Conservation (phyloP, 2,888 invertebrate species). For the Ischnura elegans region DNA sequence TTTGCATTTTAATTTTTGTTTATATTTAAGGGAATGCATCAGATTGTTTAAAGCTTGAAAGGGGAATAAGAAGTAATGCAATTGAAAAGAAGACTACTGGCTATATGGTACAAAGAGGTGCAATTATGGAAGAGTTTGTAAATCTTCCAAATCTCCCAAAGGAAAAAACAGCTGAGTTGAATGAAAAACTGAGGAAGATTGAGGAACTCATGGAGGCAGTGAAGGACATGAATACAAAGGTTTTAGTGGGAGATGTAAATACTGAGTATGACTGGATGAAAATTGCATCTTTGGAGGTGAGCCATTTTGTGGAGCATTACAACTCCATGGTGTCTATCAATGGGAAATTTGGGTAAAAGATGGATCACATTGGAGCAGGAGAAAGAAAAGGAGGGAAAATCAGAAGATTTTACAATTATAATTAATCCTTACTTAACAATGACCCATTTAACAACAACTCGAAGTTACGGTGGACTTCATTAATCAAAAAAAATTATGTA, state of each 20-base stretch:
- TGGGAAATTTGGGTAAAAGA: too few species aligned
- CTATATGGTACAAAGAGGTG: not conserved
- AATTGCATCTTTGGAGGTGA: constrained; percentile 41
- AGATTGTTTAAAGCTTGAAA: constrained; percentile 42
- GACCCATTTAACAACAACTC: too few species aligned
- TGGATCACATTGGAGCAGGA: too few species aligned
- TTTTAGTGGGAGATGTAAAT: not conserved
- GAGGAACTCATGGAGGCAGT: not conserved
- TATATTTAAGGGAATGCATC: constrained; percentile 8
- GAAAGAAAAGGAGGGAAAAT: too few species aligned
- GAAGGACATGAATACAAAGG: not conserved
- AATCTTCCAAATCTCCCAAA: not conserved
- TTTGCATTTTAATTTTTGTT: not conserved
- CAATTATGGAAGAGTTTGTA: not conserved
- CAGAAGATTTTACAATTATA: too few species aligned
- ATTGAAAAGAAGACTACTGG: constrained; percentile 35
- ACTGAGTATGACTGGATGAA: constrained; percentile 41
- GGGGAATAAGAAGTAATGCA: constrained; percentile 38
- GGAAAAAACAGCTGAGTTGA: not conserved
- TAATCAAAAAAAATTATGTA: too few species aligned
- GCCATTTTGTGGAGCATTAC: not conserved
- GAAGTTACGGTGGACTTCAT: too few species aligned
- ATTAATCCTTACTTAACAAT: too few species aligned
- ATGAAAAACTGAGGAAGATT: not conserved
- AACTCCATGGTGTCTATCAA: too few species aligned